Conservation (phyloP, 1,140 invertebrate genomes). For the Drosophila tristis region DNA sequence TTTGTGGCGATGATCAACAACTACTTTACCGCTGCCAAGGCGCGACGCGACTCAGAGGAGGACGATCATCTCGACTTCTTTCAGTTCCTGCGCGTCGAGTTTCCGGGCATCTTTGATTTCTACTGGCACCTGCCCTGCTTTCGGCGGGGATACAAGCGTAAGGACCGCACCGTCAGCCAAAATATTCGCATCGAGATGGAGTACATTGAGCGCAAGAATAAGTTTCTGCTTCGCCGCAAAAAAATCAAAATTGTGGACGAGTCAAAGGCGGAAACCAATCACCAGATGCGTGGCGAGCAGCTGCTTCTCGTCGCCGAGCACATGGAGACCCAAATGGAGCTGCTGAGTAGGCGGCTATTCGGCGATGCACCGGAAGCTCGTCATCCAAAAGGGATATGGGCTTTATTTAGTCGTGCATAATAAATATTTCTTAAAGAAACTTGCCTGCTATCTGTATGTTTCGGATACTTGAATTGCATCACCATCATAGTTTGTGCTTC, state of each 20-base stretch:
- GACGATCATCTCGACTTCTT: conserved; percentile 41
- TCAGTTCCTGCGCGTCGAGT: conserved; percentile 60
- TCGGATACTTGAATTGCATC: too few relatives aligned
- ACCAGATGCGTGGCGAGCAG: conserved; percentile 10
- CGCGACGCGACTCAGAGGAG: conserved; percentile 9
- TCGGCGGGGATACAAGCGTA: conserved; percentile 31
- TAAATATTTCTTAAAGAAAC: too few relatives aligned
- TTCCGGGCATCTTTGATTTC: not conserved
- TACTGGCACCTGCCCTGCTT: conserved; percentile 20
- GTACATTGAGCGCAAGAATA: not conserved
- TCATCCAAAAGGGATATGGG: too few relatives aligned
- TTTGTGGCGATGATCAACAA: conserved; percentile 62
- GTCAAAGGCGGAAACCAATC: not conserved
- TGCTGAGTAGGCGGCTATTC: conserved; percentile 17
- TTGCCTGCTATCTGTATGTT: too few relatives aligned
- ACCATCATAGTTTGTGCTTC: too few relatives aligned
- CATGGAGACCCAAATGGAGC: conserved; percentile 3
- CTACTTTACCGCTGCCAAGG: conserved; percentile 52
- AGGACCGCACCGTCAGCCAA: conserved; percentile 38
- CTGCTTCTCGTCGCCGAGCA: conserved; percentile 14
- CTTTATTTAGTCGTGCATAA: too few relatives aligned
- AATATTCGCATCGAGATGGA: conserved; percentile 13
- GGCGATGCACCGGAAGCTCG: not conserved
- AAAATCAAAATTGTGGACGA: not conserved
- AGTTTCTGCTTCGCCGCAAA: not conserved